Percentiles rank a stretch among this genome's conserved stretches.
These are phyloP conservation scores for Lordiphosa stackelbergi DNA, from an alignment of 1,140 invertebrate species.

Conservation along the genomic window DNA sequence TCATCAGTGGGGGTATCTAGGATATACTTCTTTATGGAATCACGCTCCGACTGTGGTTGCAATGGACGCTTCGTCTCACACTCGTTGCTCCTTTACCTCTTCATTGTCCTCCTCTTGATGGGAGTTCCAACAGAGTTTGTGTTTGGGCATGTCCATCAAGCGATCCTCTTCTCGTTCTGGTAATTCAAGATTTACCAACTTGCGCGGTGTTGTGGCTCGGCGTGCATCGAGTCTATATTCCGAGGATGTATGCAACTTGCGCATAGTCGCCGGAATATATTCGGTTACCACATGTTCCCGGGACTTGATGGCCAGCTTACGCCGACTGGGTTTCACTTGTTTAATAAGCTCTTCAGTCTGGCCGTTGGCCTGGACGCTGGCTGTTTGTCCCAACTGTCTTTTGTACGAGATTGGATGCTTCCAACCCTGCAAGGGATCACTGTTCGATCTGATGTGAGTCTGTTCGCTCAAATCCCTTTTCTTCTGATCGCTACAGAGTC, in stretches of 20 bases:
- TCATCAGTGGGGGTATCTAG: too few relatives aligned
- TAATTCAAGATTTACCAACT: neutral
- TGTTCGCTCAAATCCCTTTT: neutral
- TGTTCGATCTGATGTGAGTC: neutral
- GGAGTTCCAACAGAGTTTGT: too few relatives aligned
- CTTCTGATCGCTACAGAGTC: slow-evolving; percentile 25
- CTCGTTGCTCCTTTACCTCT: too few relatives aligned
- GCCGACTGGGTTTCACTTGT: slow-evolving; percentile 7
- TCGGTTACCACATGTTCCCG: too few relatives aligned
- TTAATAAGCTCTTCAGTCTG: neutral
- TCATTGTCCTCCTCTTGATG: neutral
- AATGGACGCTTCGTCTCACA: too few relatives aligned
- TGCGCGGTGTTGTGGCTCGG: neutral
- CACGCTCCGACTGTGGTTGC: neutral
- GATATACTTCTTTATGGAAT: neutral
- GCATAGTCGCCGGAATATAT: too few relatives aligned
- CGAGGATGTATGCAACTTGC: neutral
- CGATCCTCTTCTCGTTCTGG: neutral
- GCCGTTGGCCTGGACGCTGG: neutral
- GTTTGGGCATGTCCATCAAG: neutral
- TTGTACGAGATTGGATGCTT: slow-evolving; percentile 20
- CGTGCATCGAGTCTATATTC: neutral
- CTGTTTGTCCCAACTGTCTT: neutral
- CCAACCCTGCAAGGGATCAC: slow-evolving; percentile 42
- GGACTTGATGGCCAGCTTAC: slow-evolving; percentile 7